These are phyloP conservation scores for Ophiodon elongatus DNA, from an alignment of 2,113 vertebrate genomes.

Conservation along the genomic window DNA sequence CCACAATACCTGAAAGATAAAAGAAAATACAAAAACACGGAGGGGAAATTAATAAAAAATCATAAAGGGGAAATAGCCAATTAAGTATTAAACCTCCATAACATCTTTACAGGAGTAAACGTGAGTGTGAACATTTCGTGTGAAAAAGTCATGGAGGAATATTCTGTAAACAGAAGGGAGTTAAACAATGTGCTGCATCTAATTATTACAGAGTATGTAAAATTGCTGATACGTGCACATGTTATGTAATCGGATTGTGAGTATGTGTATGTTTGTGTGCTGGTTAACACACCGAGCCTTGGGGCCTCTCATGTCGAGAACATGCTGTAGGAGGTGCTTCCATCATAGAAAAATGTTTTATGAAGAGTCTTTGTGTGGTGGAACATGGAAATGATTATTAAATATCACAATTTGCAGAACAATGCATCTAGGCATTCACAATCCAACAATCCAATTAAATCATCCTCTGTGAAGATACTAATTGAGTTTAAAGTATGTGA, in stretches of 20 bases:
- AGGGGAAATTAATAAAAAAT: not conserved
- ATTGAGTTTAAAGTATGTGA: constrained; percentile 22
- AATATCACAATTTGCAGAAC: not conserved
- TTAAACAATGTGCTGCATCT: constrained; percentile 34
- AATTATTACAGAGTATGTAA: constrained; percentile 42
- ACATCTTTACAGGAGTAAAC: not conserved
- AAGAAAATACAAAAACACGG: not conserved
- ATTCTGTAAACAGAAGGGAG: constrained; percentile 16
- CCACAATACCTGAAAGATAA: constrained; percentile 87
- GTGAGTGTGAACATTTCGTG: constrained; percentile 1
- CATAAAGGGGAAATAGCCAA: not conserved
- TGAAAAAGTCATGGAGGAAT: not conserved
- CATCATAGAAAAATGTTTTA: constrained; percentile 11
- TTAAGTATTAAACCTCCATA: not conserved
- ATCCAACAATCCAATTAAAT: not conserved
- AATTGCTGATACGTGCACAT: constrained; percentile 35
- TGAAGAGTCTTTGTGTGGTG: not conserved
- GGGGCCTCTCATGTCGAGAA: constrained; percentile 22
- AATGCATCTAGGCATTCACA: not conserved
- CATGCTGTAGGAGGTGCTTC: constrained; percentile 12
- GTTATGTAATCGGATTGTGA: constrained; percentile 40
- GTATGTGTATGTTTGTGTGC: constrained; percentile 16
- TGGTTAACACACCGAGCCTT: not conserved
- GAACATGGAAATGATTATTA: not conserved
- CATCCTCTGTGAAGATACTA: constrained; percentile 14